These are phyloP conservation scores for Lithophane leautieri DNA, from an alignment of 2,888 invertebrate genomes.

Conservation along the genomic window DNA sequence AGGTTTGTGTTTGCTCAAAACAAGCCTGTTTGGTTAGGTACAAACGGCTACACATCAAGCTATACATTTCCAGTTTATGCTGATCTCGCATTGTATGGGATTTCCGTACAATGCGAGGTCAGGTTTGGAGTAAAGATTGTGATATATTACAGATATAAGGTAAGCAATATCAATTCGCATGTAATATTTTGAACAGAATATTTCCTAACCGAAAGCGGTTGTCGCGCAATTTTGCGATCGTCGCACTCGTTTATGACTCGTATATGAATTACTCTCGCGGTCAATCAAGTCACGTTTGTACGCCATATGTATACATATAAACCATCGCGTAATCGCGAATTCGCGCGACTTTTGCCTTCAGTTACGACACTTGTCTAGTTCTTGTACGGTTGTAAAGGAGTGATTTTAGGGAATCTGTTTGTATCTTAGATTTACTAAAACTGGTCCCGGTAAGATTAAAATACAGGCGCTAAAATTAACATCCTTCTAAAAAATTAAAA, in stretches of 20 bases:
- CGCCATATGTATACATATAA: not conserved
- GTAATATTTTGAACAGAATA: not conserved
- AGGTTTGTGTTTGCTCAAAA: conserved; percentile 47
- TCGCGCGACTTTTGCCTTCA: not conserved
- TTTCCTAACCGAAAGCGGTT: not conserved
- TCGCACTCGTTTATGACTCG: not conserved
- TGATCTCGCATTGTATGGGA: too few species aligned
- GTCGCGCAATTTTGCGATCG: not conserved
- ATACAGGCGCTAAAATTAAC: too few species aligned
- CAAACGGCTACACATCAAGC: too few species aligned
- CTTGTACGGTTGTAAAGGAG: too few species aligned
- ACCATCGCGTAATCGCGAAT: not conserved
- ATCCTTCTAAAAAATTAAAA: too few species aligned
- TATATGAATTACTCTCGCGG: not conserved
- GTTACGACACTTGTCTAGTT: too few species aligned
- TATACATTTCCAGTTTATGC: too few species aligned
- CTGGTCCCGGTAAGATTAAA: too few species aligned
- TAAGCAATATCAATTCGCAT: not conserved
- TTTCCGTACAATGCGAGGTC: too few species aligned
- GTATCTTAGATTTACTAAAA: too few species aligned
- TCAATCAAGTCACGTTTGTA: too few species aligned
- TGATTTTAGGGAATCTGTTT: too few species aligned
- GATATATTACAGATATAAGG: not conserved
- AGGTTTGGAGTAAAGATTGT: not conserved
- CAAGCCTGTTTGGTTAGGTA: conserved; percentile 16